phyloP scores from a whole-genome alignment of 2,797 vertebrate species.

The Cryptoprocta ferox region DNA sequence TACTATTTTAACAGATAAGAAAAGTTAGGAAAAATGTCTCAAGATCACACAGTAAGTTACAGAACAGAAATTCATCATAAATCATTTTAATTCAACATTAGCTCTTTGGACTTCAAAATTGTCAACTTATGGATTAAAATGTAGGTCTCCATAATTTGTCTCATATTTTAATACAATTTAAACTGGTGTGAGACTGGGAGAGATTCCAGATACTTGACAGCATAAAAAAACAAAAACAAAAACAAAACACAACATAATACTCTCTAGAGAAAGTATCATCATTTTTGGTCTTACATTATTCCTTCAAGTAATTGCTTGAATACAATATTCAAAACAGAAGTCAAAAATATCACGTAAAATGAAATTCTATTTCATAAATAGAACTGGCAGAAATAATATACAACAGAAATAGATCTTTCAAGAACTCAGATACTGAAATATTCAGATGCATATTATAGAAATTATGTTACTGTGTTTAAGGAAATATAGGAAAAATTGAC shows the following conservation, averaged over 20 bases:
- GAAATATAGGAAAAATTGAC: not conserved
- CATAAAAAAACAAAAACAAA: not conserved
- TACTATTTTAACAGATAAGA: not conserved
- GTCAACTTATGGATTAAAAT: not conserved
- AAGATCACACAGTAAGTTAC: not conserved
- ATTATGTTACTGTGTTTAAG: not conserved
- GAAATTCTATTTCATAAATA: not conserved
- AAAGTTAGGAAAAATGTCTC: not conserved
- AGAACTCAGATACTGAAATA: slow-evolving; percentile 24
- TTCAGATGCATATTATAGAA: not conserved
- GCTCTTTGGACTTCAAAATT: not conserved
- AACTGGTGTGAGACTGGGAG: not conserved
- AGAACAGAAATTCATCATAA: not conserved
- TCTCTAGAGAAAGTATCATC: not conserved
- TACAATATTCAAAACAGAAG: not conserved
- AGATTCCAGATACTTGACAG: not conserved
- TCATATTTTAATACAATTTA: not conserved
- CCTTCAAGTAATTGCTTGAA: slow-evolving; percentile 6
- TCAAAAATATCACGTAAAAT: not conserved
- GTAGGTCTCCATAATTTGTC: not conserved
- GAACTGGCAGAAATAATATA: not conserved
- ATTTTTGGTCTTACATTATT: not conserved
- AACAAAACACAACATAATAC: not conserved
- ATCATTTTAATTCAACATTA: not conserved
- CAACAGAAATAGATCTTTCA: not conserved